Base-by-base conservation (phyloP, 2,113 vertebrate species). In the Synchiropus splendidus region DNA sequence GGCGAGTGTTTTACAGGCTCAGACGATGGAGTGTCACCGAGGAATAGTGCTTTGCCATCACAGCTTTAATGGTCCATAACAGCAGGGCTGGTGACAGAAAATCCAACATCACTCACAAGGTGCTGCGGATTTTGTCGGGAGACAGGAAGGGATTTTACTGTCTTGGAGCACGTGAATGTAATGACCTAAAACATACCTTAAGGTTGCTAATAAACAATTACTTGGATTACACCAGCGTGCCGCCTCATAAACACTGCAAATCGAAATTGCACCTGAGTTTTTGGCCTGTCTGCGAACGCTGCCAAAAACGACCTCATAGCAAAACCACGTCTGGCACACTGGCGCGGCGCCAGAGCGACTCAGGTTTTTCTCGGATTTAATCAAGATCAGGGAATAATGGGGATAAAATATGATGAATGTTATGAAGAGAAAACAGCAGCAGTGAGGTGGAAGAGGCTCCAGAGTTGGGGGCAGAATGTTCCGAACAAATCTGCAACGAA, bases 141-240 rank as follows among this genome's bases (percentile, higher is more conserved):
- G 70, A 72, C 72, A 78, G 76, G 78, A 79, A 77, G 64, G 16
- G 39, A 47, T 64, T 76, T 83, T 75, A 77, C 54, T 57, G 61
- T 56, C 54, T 41, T 39, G 58, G 76, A 62, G 73, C 54, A 70
- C 66, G 64, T 53, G 11, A 61, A 76, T 64, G 60, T 62, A 72
- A 75, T 74, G 57, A 74, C 61, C 44, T 55, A 53, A 56, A 64
- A 64, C 53, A 57, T 46, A 41, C 48, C 54, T 64, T 67, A 50
- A 57, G 56, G 57, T 47, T 44, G 49, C 42, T 60, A 75, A 79
- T 72, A 79, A 75, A 80, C 72, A 77, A 79, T 78, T 66, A 75
- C 65, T 77, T 49, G 57, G 77, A 77, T 77, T 79, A 71, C 65
- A 67, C 57, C 45, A 59, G 64, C 16, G 47, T 48, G 48, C 31